Evolutionary conservation across 1,140 invertebrate genomes (phyloP), one percentile per base, ranked within the genome.

Genomic region (Spodoptera litura): DNA sequence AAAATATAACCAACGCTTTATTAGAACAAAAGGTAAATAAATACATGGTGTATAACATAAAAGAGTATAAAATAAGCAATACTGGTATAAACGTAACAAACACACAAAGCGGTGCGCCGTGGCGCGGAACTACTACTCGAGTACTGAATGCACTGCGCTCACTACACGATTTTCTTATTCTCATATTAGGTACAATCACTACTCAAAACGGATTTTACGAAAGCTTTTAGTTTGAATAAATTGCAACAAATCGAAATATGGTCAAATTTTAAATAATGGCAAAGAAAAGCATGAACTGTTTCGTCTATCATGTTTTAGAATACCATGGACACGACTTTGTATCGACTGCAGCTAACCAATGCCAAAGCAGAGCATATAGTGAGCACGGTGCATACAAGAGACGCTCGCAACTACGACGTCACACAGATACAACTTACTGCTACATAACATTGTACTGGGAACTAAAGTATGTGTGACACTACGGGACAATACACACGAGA

Each of bases 391-490:
- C 49, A 70, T 27, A 52, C 8, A 31, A n/a, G 15, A 20, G 1
- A 51, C 66, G 38, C 66, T 70, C 66, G 53, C 66, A 53, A 70
- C 20, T 53, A 70, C 25, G 66, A 49, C 27, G 52, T 70, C 81
- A 80, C 66, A 78, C 76, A 70, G 20, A 71, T 55, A 73, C 38
- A 3, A 25, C 64, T 68, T 68, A 68, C 20, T 12, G 27, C 20
- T 72, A 58, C 52, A 79, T 64, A 78, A 73, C 78, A 78, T 66
- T 58, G 35, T 52, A 15, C 66, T 70, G n/a, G 62, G 11, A 11
- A 49, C 4, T 31, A 31, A 31, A 31, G 20, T 66, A 66, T 66
- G 20, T 9, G 15, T 20, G 25, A 20, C 13, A 15, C 62, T 70
- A 70, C 25, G 13, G 2, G 20, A 61, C 27, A 25, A 12, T 53